Conservation (phyloP, 2,113 vertebrate species). For the Tupaia tana region DNA sequence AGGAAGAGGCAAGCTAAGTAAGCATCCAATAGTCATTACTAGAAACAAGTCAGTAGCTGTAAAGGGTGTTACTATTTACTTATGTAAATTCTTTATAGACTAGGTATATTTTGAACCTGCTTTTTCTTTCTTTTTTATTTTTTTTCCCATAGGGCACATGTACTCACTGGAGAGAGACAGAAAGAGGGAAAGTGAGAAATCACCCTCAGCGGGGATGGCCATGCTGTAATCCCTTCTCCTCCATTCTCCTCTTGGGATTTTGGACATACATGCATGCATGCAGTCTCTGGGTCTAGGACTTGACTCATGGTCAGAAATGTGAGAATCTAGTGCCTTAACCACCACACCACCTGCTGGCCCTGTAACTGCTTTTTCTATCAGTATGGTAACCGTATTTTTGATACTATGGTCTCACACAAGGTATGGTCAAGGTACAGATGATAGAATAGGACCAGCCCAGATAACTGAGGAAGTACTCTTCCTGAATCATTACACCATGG, state of each 20-base stretch:
- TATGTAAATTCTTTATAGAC: not conserved
- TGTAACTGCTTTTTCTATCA: not conserved
- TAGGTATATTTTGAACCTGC: not conserved
- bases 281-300: no score
- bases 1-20: not conserved
- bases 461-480: not conserved
- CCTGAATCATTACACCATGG: not conserved
- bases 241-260: no score
- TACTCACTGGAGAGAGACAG: no score
- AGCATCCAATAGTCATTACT: not conserved
- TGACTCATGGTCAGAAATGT: no score
- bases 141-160: no score
- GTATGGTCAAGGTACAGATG: not conserved
- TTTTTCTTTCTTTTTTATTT: not conserved
- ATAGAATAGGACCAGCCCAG: not conserved
- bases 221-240: no score
- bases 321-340: no score
- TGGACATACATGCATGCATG: no score
- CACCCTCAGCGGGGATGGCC: no score
- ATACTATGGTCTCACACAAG: not conserved
- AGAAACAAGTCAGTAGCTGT: not conserved
- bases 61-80: not conserved
- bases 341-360: no score
- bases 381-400: not conserved
- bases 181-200: no score